phyloP scores from a whole-genome alignment of 2,888 invertebrate genomes.

The Mythimna lalbum region DNA sequence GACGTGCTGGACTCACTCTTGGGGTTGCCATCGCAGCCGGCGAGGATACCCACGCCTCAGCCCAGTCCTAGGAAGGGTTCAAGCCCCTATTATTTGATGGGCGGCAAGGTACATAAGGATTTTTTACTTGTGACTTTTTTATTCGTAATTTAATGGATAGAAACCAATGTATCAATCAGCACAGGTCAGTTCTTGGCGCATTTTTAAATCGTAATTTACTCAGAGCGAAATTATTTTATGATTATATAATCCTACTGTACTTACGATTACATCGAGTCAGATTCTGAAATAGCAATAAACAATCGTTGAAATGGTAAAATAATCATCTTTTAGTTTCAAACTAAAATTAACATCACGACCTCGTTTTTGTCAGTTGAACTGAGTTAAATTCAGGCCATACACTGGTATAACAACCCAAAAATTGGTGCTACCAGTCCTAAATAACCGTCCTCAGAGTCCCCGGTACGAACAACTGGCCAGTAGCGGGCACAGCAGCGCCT shows the following conservation, averaged over 20 bases:
- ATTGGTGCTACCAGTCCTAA: slow-evolving; percentile 58
- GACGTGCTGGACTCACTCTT: slow-evolving; percentile 98
- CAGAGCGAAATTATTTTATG: background rate
- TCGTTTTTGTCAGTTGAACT: background rate
- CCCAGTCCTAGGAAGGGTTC: slow-evolving; percentile 87
- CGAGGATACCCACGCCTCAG: slow-evolving; percentile 94
- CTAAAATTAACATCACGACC: background rate
- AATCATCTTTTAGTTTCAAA: background rate
- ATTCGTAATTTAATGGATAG: background rate
- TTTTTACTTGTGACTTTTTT: slow-evolving; percentile 48
- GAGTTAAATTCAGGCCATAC: background rate
- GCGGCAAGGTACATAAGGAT: slow-evolving; percentile 83
- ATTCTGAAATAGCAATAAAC: background rate
- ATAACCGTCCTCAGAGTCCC: slow-evolving; percentile 81
- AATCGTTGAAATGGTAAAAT: background rate
- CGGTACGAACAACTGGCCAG: slow-evolving; percentile 88
- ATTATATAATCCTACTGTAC: background rate
- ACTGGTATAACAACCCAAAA: slow-evolving; percentile 47
- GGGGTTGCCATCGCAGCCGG: slow-evolving; percentile 94
- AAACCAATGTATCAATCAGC: slow-evolving; percentile 3
- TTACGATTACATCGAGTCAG: background rate
- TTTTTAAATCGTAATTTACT: background rate
- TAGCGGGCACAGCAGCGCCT: slow-evolving; percentile 87
- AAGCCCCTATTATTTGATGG: slow-evolving; percentile 87
- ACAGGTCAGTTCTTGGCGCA: background rate